Evolutionary conservation across 2,888 invertebrate genomes (phyloP).

Genomic region (Drosophila bunnanda): DNA sequence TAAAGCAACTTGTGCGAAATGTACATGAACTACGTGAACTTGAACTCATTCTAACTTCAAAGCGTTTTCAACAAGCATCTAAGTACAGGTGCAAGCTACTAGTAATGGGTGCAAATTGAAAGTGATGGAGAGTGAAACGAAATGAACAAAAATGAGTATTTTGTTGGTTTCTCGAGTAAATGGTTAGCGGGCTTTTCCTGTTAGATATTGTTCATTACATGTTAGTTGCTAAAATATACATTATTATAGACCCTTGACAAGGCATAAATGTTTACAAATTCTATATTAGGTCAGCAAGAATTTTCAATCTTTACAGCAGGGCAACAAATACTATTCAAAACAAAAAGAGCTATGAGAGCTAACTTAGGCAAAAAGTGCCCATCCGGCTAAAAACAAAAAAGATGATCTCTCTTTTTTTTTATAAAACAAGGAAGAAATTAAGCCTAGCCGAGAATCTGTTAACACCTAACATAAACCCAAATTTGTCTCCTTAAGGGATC

Average conservation of each 20-base stretch:
- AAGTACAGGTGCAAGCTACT: conserved; percentile 8
- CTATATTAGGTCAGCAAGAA: not conserved
- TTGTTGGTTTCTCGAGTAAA: not conserved
- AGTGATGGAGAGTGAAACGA: not conserved
- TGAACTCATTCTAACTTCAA: not conserved
- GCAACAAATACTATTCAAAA: not conserved
- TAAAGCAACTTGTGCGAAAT: conserved; percentile 14
- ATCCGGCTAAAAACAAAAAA: not conserved
- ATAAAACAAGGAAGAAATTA: not conserved
- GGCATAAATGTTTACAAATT: not conserved
- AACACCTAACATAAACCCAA: too few relatives aligned
- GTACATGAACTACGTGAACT: conserved; percentile 4
- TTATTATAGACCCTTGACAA: too few relatives aligned
- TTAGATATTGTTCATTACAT: not conserved
- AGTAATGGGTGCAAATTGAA: conserved; percentile 10
- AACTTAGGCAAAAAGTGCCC: not conserved
- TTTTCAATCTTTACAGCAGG: not conserved
- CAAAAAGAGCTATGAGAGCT: not conserved
- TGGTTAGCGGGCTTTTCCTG: not conserved
- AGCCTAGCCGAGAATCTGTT: not conserved
- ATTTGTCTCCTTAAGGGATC: not conserved
- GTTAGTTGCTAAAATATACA: not conserved
- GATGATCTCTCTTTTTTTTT: not conserved
- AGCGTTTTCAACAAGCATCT: conserved; percentile 17
- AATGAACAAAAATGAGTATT: not conserved